phyloP scores from a whole-genome alignment of 2,113 vertebrate species.

The Sula dactylatra region DNA sequence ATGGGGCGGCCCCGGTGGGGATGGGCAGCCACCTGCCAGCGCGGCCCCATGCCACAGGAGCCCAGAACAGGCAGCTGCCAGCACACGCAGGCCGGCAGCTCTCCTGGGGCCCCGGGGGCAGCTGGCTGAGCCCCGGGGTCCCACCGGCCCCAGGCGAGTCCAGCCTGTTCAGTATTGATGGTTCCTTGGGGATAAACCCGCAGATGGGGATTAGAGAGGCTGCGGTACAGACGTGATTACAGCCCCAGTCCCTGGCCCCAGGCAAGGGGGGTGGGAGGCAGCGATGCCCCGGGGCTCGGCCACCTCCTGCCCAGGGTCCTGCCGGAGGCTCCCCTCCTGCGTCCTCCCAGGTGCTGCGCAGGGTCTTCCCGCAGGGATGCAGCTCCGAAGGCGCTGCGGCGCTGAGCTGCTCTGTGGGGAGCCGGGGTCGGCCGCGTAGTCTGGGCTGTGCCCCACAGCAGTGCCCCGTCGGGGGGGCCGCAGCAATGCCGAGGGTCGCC shows the following conservation, averaged over 20 bases:
- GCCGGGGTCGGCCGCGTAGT: rapidly evolving
- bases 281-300: rapidly evolving
- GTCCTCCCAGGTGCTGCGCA: neutral
- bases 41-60: neutral
- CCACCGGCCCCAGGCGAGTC: neutral
- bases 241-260: neutral
- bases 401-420: neutral
- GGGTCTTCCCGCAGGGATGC: neutral
- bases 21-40: neutral
- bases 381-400: rapidly evolving
- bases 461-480: neutral
- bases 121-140: neutral
- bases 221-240: neutral
- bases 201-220: neutral
- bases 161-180: neutral
- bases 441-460: rapidly evolving
- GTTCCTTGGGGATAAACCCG: neutral
- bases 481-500: neutral
- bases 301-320: neutral
- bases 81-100: neutral
- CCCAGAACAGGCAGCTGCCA: rapidly evolving
- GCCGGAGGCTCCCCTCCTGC: neutral
- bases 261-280: neutral
- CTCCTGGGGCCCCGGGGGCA: rapidly evolving
- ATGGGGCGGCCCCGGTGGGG: rapidly evolving